Evolutionary conservation across 2,797 vertebrate genomes (phyloP), one percentile per base, ranked within the genome.

Genomic region (Chrysocyon brachyurus): DNA sequence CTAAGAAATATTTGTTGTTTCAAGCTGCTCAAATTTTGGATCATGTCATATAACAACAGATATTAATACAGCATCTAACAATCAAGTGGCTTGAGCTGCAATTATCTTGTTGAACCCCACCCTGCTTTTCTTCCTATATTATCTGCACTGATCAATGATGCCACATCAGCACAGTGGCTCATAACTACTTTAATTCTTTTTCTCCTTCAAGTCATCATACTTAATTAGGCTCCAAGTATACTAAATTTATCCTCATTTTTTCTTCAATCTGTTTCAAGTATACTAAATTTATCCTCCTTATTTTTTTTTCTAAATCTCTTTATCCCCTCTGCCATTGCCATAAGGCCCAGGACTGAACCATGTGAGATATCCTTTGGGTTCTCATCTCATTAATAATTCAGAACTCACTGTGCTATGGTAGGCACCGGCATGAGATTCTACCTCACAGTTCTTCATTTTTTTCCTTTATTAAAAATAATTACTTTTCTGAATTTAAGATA

Each of bases 401-500:
- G 21, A 88, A 90, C 14, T 57, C 26, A 84, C 17, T 95, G n/a
- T 90, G 11, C 21, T 95, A 31, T 79, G 19, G 92, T 87, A 90
- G 73, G 86, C 19, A 83, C 11, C 4, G 87, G 17, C 36, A 78
- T 87, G 28, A 22, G 8, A 92, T 75, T 75, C 63, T 70, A 77
- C 3, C 21, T 63, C 10, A 68, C 1, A 40, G 2, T 28, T 91
- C n/a, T 73, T 73, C 3, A 14, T 57, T 66, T 16, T 40, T 86
- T 77, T 1, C 21, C 9, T 22, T 92, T 91, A 87, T 33, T 88
- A 91, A 95, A 73, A 91, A 91, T 90, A 91, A 96, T 87, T 87
- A 79, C 19, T 6, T 93, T 88, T 89, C 8, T 88, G 26, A 96
- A 93, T 82, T 68, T 85, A 88, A 93, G 63, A 49, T 87, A 64